Base-by-base conservation (phyloP, 2,888 invertebrate genomes). In the Nomada fucata region DNA sequence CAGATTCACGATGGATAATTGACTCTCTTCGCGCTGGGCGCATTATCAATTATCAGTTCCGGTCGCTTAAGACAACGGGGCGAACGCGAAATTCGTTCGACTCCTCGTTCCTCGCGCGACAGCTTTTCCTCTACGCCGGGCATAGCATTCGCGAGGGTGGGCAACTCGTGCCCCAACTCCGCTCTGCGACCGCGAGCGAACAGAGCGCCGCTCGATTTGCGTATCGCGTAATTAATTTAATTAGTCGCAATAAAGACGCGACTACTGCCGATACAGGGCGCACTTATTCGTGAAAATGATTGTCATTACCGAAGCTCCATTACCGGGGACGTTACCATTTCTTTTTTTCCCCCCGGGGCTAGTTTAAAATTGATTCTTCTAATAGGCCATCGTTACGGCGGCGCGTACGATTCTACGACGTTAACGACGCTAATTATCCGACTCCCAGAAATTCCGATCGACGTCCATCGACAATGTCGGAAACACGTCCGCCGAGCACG, bases 401-500 rank as follows among this genome's bases (percentile, higher is more conserved):
- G 13, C 55, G 53, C 65, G 29, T 47, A 20, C 63, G 23, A 23
- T 29, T 13, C 5, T n/a, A 5, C 9, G 9, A 60, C 11, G 64
- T 64, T 18, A 65, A 72, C 42, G 29, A 15, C 65, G 60, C 52
- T 79, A 80, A 79, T 80, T 63, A 67, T 9, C 29, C 65, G 18
- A 70, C 65, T 26, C 13, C n/a, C 64, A 67, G 52, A 61, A 80
- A 79, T 80, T 68, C 79, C 79, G 4, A 80, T 71, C 52, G 61
- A 50, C 29, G 53, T 52, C 29, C 26, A 53, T 18, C 72, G 63
- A 69, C 68, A 47, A 42, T 9, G 59, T 26, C 65, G 60, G 70
- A 67, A 59, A 74, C 47, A 15, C 23, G 55, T 55, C 23, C 50
- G 15, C 60, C 50, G 44, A 20, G 10, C 64, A 52, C 68, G 76